Conservation (phyloP, 1,140 invertebrate genomes). For the Drosophila ironensis region DNA sequence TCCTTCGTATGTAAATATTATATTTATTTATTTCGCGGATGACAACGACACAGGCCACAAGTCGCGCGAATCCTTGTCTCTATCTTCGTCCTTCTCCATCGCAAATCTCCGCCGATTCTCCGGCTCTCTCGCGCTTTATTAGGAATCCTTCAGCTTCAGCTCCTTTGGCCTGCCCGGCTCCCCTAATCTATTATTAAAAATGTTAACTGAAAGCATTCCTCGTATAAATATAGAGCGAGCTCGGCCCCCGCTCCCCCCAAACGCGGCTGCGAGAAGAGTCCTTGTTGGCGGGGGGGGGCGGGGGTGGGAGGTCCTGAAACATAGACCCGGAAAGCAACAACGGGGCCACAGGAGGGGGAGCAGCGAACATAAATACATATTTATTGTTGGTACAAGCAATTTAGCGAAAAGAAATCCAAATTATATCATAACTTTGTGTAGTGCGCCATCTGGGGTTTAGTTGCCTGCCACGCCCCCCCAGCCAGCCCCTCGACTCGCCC, state of each 20-base stretch:
- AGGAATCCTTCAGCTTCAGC: slow-evolving; percentile 5
- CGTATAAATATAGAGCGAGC: slow-evolving; percentile 47
- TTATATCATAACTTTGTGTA: slow-evolving; percentile 81
- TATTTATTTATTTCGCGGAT: slow-evolving; percentile 44
- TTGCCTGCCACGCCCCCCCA: slow-evolving; percentile 43
- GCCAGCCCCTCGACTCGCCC: neutral
- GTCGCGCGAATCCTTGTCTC: neutral
- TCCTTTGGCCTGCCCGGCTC: neutral
- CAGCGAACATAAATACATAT: slow-evolving; percentile 76
- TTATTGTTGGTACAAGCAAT: slow-evolving; percentile 81
- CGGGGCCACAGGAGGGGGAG: neutral
- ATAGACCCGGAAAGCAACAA: slow-evolving; percentile 3
- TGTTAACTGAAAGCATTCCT: slow-evolving; percentile 58
- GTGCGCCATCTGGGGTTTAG: slow-evolving; percentile 80
- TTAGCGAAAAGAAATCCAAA: slow-evolving; percentile 81
- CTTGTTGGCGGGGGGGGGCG: too few relatives aligned
- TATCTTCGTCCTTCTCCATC: neutral
- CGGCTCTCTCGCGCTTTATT: neutral
- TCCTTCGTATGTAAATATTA: slow-evolving; percentile 37
- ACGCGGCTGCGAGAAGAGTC: too few relatives aligned
- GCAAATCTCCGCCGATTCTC: too few relatives aligned
- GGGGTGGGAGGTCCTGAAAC: neutral
- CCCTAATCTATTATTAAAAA: slow-evolving; percentile 63
- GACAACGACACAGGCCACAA: slow-evolving; percentile 19
- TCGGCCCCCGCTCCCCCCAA: neutral